Percentiles rank a stretch among this genome's conserved stretches.
Conservation (phyloP, 2,888 invertebrate species). For the Apantesis nais region DNA sequence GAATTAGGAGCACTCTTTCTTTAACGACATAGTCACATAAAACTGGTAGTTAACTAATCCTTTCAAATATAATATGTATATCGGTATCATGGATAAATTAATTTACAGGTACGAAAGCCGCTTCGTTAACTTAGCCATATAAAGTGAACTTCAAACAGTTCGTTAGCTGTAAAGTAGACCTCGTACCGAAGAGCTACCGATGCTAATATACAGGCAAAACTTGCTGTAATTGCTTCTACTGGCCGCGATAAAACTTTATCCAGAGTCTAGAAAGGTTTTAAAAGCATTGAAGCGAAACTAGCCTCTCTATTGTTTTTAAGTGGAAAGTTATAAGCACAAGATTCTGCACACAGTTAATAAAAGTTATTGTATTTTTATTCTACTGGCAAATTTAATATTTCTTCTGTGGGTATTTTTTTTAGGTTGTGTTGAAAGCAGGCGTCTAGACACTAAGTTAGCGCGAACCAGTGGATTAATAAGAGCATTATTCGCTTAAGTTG, state of each 20-base stretch:
- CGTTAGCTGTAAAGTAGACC: conserved; percentile 1
- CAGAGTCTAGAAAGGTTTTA: conserved; percentile 14
- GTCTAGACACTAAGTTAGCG: conserved; percentile 11
- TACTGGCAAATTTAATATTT: background rate
- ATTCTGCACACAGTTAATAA: background rate
- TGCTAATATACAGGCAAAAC: conserved; percentile 10
- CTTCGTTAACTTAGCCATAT: background rate
- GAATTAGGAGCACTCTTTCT: background rate
- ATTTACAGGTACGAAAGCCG: background rate
- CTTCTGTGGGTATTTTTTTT: background rate
- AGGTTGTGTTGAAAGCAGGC: background rate
- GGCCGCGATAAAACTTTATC: conserved; percentile 20
- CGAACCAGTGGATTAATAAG: background rate
- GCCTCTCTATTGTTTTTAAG: conserved; percentile 6
- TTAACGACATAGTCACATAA: background rate
- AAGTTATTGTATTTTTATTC: background rate
- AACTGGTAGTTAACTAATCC: background rate
- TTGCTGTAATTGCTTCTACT: conserved; percentile 31
- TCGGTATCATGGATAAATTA: background rate
- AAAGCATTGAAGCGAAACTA: conserved; percentile 9
- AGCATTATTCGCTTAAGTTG: background rate
- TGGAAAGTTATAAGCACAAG: background rate
- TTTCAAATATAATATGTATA: background rate
- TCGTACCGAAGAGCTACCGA: background rate
- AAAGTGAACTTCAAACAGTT: background rate